Percentiles rank a stretch among this genome's conserved stretches.
Evolutionary conservation across 2,888 invertebrate species (phyloP).

Genomic region (Nemotelus pantherinus): DNA sequence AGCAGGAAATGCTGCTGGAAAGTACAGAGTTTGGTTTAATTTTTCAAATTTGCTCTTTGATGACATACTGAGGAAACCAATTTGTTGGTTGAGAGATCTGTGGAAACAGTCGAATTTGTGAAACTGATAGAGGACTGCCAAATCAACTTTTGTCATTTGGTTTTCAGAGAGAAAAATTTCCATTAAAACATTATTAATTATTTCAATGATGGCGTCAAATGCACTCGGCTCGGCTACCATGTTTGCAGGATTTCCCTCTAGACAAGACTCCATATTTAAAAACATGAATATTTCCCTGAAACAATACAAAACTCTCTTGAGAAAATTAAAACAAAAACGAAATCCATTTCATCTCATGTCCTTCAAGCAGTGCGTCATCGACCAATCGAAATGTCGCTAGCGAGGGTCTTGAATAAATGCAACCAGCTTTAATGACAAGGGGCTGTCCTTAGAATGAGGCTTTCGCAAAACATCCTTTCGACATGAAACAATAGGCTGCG

Average conservation of each 20-base stretch:
- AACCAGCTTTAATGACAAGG: conserved; percentile 2
- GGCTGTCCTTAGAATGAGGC: conserved; percentile 5
- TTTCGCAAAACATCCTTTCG: background rate
- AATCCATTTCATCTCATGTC: conserved; percentile 9
- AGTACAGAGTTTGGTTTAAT: too few species aligned
- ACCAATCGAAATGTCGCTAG: conserved; percentile 23
- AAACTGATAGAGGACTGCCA: too few species aligned
- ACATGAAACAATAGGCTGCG: conserved; percentile 17
- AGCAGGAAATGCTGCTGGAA: too few species aligned
- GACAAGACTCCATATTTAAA: conserved; percentile 11
- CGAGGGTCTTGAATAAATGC: background rate
- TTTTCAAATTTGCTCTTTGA: too few species aligned
- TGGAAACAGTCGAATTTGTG: too few species aligned
- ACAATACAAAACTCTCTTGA: conserved; percentile 17
- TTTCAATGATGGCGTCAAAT: too few species aligned
- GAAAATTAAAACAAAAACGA: conserved; percentile 9
- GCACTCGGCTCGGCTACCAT: too few species aligned
- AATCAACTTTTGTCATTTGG: too few species aligned
- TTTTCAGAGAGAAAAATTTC: too few species aligned
- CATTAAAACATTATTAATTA: too few species aligned
- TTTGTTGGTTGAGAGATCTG: too few species aligned
- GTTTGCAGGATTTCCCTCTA: background rate
- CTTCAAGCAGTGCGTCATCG: background rate
- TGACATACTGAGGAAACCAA: too few species aligned
- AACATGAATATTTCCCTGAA: conserved; percentile 6